Percentiles rank a stretch among this genome's conserved stretches.
phyloP scores from a whole-genome alignment of 2,888 invertebrate genomes.

The Aphodius granarius region DNA sequence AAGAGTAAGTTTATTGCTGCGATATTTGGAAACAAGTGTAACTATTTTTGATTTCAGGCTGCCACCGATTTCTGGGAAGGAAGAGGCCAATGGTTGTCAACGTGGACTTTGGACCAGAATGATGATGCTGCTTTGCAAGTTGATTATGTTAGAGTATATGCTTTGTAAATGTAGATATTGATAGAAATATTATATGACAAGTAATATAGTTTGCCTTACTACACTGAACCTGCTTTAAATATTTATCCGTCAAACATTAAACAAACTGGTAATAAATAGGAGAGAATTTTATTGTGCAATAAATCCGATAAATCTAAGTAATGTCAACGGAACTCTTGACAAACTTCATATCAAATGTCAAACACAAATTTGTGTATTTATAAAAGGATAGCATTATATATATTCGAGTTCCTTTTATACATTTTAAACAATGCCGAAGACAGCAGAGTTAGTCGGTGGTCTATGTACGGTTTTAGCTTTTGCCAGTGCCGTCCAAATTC shows the following conservation, averaged over 20 bases:
- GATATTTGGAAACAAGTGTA: not conserved
- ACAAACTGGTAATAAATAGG: no score
- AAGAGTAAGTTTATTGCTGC: constrained; percentile 48
- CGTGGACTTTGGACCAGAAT: constrained; percentile 56
- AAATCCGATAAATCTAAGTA: not conserved
- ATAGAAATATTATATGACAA: constrained; percentile 39
- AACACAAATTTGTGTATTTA: not conserved
- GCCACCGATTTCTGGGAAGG: constrained; percentile 64
- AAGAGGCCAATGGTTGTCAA: constrained; percentile 57
- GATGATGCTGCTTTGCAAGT: constrained; percentile 64
- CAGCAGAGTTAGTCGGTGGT: constrained; percentile 44
- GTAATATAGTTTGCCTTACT: not conserved
- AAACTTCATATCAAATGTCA: not conserved
- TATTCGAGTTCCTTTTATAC: constrained; percentile 22
- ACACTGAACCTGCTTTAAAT: no score
- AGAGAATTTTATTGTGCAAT: no score
- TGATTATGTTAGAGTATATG: constrained; percentile 68
- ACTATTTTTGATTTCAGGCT: constrained; percentile 46
- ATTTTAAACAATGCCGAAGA: constrained; percentile 16
- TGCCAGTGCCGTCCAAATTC: constrained; percentile 52
- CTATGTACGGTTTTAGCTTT: constrained; percentile 48
- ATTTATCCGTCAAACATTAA: no score
- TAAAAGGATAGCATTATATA: constrained; percentile 18
- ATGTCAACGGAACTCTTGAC: not conserved
- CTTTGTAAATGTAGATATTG: constrained; percentile 58